These are phyloP conservation scores for Ornithorhynchus anatinus DNA, from an alignment of 2,113 vertebrate genomes.

Conservation along the genomic window DNA sequence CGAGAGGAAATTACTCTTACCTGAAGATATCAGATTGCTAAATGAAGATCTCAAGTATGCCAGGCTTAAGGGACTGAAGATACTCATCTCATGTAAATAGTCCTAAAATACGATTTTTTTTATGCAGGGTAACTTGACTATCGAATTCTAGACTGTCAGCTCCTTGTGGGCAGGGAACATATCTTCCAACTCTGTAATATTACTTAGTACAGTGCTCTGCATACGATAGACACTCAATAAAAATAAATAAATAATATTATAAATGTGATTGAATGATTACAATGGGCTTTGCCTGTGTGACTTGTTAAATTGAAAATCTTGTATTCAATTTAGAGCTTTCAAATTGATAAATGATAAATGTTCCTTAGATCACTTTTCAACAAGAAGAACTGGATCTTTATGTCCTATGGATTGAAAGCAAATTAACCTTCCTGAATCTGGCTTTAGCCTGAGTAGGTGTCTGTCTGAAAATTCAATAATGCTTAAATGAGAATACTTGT, in stretches of 20 bases:
- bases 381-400: not conserved
- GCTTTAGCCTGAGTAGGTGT: not conserved
- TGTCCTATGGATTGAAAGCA: not conserved
- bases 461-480: conserved; percentile 5
- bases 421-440: not conserved
- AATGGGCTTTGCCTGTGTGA: not conserved
- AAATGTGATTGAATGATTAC: not conserved
- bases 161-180: too few species aligned
- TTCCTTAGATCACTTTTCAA: not conserved
- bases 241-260: too few species aligned
- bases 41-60: conserved; percentile 32
- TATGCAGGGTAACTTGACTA: too few species aligned
- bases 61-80: conserved; percentile 32
- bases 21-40: conserved; percentile 26
- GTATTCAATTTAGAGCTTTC: not conserved
- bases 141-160: too few species aligned
- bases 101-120: too few species aligned
- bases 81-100: too few species aligned
- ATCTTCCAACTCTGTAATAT: too few species aligned
- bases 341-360: conserved; percentile 38
- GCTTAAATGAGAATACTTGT: too few species aligned
- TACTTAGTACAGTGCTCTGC: too few species aligned
- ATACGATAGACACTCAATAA: too few species aligned
- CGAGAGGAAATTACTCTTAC: not conserved
- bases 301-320: conserved; percentile 13